Evolutionary conservation across 2,113 vertebrate species (phyloP).

Genomic region (Thinocorus orbignyianus): DNA sequence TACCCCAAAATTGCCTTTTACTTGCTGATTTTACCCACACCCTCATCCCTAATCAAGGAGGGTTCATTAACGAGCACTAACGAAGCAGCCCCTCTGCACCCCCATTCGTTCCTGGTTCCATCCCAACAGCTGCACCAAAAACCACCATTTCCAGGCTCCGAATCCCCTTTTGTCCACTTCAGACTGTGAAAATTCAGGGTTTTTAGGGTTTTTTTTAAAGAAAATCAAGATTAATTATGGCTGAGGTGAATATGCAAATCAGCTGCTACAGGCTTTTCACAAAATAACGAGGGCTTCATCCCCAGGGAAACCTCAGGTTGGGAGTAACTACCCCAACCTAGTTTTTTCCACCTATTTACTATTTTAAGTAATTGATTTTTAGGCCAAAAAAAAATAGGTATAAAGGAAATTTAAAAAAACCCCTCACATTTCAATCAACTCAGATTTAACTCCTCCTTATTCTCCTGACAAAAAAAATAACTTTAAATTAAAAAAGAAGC

Average conservation of each 20-base stretch:
- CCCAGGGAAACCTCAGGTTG: too few species aligned
- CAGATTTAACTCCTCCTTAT: not conserved
- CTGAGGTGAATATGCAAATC: not conserved
- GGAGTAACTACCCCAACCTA: rapidly evolving
- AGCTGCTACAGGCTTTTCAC: rapidly evolving
- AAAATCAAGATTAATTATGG: not conserved
- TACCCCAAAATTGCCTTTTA: not conserved
- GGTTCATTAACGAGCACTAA: not conserved
- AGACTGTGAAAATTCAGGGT: not conserved
- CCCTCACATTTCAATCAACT: rapidly evolving
- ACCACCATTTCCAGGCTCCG: too few species aligned
- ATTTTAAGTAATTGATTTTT: not conserved
- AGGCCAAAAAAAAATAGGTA: too few species aligned
- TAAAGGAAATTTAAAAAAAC: not conserved
- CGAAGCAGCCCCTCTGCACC: not conserved
- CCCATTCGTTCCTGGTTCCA: not conserved
- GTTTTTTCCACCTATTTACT: not conserved
- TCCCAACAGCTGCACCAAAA: not conserved
- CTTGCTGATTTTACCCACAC: not conserved
- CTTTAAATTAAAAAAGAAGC: not conserved
- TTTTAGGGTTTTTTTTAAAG: not conserved
- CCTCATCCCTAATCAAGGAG: not conserved
- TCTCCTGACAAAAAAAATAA: too few species aligned
- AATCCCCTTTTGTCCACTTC: not conserved
- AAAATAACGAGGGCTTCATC: not conserved